Percentiles rank a stretch among this genome's conserved stretches.
Conservation (phyloP, 2,888 invertebrate species). For the Lithophane socia region DNA sequence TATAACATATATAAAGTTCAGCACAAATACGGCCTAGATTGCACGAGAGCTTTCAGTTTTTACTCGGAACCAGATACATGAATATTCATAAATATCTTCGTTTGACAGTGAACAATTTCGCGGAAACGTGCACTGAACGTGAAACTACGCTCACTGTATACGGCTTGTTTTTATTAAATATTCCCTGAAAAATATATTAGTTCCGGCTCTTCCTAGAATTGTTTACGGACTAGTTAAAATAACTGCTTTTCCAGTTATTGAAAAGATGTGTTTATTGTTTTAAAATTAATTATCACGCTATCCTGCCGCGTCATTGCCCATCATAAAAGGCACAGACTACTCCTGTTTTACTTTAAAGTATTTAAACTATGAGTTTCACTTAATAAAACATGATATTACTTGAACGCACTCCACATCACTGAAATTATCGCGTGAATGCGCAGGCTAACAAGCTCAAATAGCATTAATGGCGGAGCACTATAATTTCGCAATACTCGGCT, state of each 20-base stretch:
- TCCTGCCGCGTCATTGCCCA: neutral
- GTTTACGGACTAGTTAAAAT: neutral
- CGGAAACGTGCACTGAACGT: conserved; percentile 7
- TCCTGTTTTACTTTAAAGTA: neutral
- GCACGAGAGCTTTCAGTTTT: conserved; percentile 19
- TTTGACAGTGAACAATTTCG: conserved; percentile 35
- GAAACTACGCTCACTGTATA: neutral
- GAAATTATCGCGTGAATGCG: conserved; percentile 18
- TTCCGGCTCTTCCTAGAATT: neutral
- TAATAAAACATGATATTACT: neutral
- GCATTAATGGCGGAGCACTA: conserved; percentile 20
- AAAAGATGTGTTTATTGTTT: neutral
- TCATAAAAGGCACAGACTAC: neutral
- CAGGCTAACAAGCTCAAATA: conserved; percentile 31
- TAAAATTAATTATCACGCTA: neutral
- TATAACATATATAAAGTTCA: neutral
- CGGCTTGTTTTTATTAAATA: conserved; percentile 6
- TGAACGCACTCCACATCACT: conserved; percentile 5
- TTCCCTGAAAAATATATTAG: neutral
- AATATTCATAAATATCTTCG: conserved; percentile 43
- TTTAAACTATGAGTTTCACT: neutral
- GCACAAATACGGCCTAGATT: neutral
- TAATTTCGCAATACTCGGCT: conserved; percentile 14
- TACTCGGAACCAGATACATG: conserved; percentile 17
- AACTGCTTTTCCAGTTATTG: neutral